Evolutionary conservation across 92 coral and sea anemone genomes (phyloP), one percentile per base, ranked within the genome.

Genomic region (Paragorgia papillata): DNA sequence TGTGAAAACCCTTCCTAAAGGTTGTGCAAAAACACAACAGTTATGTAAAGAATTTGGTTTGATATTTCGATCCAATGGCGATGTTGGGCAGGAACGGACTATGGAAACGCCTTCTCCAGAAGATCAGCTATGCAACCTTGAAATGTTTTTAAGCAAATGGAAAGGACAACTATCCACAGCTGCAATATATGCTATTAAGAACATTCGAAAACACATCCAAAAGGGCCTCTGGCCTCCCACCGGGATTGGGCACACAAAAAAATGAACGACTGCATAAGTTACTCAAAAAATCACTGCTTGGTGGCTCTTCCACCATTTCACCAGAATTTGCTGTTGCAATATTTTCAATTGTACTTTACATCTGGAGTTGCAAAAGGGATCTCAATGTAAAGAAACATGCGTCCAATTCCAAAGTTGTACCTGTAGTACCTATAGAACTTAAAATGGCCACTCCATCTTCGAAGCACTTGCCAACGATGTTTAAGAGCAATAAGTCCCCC

Each of bases 281-380:
- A 20, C 79, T 85, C 13, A 85, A 85, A 50, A 62, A 74, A 54
- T 85, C 89, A 20, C 73, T 85, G 27, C 82, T 85, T 0, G 89
- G 85, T 2, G 85, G 82, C 15, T 82, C 89, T 48, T 74, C 81
- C 0, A 57, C 60, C 29, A 74, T 80, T 9, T 85, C 85, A 13
- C 89, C 89, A 17, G 89, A 85, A 53, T 59, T 85, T 32, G 86
- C 89, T 63, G 66, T 85, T 63, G 89, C 85, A 8, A 79, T 85
- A n/a, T 81, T 85, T 14, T 56, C 88, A 15, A 18, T 53, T 39
- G 85, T 80, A 2, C 55, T 85, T 35, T 85, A 85, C 48, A 75
- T 68, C 54, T 84, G 88, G 84, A 78, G 80, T 35, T 43, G 53
- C 19, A 84, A 84, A 69, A 37, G 84, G 29, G 55, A 65, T n/a